Evolutionary conservation across 2,113 vertebrate species (phyloP).

Genomic region (Centropus unirufus): DNA sequence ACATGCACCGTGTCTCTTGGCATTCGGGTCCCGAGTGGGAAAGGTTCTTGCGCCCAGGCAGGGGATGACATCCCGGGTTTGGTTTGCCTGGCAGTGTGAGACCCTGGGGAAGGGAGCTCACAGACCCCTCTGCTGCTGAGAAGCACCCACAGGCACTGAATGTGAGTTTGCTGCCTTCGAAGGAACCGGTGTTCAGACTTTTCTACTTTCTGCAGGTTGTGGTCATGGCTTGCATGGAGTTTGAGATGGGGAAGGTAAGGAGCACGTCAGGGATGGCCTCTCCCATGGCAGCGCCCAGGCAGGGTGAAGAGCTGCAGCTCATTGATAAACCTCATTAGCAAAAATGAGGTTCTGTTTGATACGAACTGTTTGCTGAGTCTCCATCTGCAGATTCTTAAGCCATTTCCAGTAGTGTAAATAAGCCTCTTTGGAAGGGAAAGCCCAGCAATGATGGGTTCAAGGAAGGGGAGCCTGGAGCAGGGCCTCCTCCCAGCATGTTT

Average conservation of each 20-base stretch:
- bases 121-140: not conserved
- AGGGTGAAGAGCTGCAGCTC: not conserved
- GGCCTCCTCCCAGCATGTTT: not conserved
- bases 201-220: conserved; percentile 78
- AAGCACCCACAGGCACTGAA: not conserved
- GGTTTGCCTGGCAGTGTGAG: fast-evolving
- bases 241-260: conserved; percentile 92
- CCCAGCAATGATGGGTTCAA: not conserved
- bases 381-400: not conserved
- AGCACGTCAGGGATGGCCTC: not conserved
- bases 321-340: not conserved
- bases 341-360: not conserved
- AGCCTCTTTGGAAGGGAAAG: not conserved
- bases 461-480: not conserved
- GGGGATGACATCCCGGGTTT: not conserved
- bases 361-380: not conserved
- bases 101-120: not conserved
- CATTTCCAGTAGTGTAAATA: not conserved
- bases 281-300: not conserved
- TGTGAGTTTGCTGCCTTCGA: not conserved
- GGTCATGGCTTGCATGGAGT: conserved; percentile 95
- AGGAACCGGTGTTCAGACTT: not conserved
- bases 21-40: not conserved
- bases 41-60: not conserved
- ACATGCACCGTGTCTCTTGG: not conserved